Evolutionary conservation across 1,140 invertebrate species (phyloP).

Genomic region (Diachasma alloeum): DNA sequence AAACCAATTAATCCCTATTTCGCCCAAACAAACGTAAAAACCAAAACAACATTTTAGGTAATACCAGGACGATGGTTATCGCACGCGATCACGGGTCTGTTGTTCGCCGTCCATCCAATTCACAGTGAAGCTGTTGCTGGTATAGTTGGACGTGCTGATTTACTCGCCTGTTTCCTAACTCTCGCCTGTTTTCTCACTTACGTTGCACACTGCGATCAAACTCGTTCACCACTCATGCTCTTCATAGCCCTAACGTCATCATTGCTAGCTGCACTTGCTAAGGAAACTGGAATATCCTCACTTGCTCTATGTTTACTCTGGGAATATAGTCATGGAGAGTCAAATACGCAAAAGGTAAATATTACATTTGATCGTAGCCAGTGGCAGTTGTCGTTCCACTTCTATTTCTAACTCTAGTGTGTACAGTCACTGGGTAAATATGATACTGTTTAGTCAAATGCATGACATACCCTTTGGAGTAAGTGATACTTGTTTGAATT

Average conservation of each 20-base stretch:
- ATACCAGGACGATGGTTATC: constrained; percentile 71
- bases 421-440: neutral
- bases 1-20: constrained; percentile 7
- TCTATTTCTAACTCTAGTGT: neutral
- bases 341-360: constrained; percentile 39
- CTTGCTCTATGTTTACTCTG: constrained; percentile 87
- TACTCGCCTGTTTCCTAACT: constrained; percentile 91
- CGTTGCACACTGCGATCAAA: constrained; percentile 66
- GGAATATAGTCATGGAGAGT: constrained; percentile 68
- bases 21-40: neutral
- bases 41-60: constrained; percentile 52
- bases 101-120: constrained; percentile 95
- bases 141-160: constrained; percentile 94
- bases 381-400: neutral
- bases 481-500: neutral
- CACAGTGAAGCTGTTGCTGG: constrained; percentile 96
- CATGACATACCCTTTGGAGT: neutral
- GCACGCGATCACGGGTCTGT: constrained; percentile 79
- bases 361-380: constrained; percentile 5
- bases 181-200: constrained; percentile 87
- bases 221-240: constrained; percentile 52
- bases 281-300: constrained; percentile 93
- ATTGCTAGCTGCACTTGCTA: constrained; percentile 78
- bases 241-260: constrained; percentile 56
- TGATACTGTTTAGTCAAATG: neutral